A percentile compares a stretch with the other conserved stretches of the same genome.
phyloP scores from a whole-genome alignment of 2,113 vertebrate species.

The Arenaria interpres region DNA sequence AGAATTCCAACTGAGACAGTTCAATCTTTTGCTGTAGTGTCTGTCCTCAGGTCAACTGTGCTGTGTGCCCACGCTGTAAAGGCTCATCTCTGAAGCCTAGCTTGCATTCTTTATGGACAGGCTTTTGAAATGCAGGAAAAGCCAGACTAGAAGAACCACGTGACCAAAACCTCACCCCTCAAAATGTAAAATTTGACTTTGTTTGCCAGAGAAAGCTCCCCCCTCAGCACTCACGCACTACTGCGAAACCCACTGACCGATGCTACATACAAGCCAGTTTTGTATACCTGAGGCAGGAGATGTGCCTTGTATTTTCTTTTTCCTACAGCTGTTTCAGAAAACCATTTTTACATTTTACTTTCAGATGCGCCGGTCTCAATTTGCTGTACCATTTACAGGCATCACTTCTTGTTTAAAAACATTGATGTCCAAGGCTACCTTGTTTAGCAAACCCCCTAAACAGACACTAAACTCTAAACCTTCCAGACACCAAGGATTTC shows the following conservation, averaged over 20 bases:
- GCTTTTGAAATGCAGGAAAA: background rate
- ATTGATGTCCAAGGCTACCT: background rate
- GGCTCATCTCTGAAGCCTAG: background rate
- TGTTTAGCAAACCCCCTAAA: background rate
- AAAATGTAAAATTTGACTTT: background rate
- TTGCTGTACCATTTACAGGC: background rate
- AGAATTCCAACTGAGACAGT: background rate
- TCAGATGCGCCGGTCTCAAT: background rate
- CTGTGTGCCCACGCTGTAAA: background rate
- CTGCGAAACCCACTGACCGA: background rate
- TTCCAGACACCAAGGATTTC: background rate
- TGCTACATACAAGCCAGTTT: background rate
- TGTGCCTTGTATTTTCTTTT: background rate
- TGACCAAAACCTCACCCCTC: background rate
- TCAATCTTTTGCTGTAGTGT: background rate
- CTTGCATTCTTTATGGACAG: background rate
- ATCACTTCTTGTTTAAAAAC: background rate
- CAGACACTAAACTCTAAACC: background rate
- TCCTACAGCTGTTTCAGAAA: background rate
- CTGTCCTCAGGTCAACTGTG: background rate
- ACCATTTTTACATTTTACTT: background rate
- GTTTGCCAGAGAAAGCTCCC: background rate
- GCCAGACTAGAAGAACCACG: background rate
- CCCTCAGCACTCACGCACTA: background rate
- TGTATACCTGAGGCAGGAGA: background rate